Base-by-base conservation (phyloP, 2,113 vertebrate genomes). In the Amphilophus citrinellus region DNA sequence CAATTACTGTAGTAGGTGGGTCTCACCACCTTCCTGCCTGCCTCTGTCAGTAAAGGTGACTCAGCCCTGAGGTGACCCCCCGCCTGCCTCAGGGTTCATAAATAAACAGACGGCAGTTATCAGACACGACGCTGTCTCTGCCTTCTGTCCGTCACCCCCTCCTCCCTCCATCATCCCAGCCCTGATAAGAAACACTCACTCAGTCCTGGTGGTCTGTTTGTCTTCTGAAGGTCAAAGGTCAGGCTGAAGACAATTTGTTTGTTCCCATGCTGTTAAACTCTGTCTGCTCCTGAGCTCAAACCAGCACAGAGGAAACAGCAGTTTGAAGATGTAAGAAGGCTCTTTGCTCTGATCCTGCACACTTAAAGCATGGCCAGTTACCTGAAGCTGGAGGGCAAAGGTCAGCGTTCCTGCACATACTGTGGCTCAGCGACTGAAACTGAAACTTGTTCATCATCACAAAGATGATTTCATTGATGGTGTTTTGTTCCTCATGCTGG, bases 51-150 rank as follows among this genome's bases (percentile, higher is more conserved):
- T 30, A 50, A 32, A 27, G 30, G 44, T 50, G 42, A 50, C 50
- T 30, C 30, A 30, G 22, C 42, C 65, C 24, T 30, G 0, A 50
- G 50, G 42, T 71, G 30, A 30, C 50, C 44, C 2, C 32, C 66
- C 27, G 61, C 20, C 65, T 68, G 22, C 24, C 2, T 1, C 0
- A 10, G 0, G 4, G 42, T 11, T 50, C 50, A 30, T 0, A 7
- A 30, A 50, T 71, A 27, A 71, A 30, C 47, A 50, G 42, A 13
- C 14, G 42, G 6, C 66, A 17, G 3, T 71, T 39, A 20, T 17
- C 66, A 8, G 0, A 53, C 3, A 73, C 9, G 27, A n/a, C 2
- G 14, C 50, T 0, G 66, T 71, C 44, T 2, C 79, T 35, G 65
- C 3, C 10, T 44, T 81, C 24, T 24, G 79, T 61, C 79, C 0